phyloP scores from a whole-genome alignment of 2,888 invertebrate species.

The Tipula confusa region DNA sequence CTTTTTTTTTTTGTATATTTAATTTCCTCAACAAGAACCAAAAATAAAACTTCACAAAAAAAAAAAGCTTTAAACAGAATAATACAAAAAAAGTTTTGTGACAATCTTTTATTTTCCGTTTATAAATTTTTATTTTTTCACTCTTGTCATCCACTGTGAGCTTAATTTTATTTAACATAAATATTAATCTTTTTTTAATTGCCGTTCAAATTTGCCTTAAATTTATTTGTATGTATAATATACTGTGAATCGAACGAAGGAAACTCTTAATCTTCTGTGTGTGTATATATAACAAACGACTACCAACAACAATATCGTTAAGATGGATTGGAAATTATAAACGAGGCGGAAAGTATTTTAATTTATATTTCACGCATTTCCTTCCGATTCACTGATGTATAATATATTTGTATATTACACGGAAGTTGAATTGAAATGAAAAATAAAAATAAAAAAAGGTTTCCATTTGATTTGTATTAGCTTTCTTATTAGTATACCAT shows the following conservation, averaged over 20 bases:
- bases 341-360: not conserved
- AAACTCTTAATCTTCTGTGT: not conserved
- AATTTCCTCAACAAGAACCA: not conserved
- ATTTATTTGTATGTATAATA: not conserved
- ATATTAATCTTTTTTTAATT: conserved; percentile 25
- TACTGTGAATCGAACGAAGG: not conserved
- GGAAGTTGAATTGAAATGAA: not conserved
- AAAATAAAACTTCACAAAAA: not conserved
- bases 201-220: not conserved
- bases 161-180: conserved; percentile 20
- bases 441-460: too few species aligned
- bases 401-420: too few species aligned
- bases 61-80: not conserved
- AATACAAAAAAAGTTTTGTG: not conserved
- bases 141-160: not conserved
- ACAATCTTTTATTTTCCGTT: conserved; percentile 12
- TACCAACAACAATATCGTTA: not conserved
- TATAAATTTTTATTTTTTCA: not conserved
- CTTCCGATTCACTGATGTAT: not conserved
- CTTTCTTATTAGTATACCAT: not conserved
- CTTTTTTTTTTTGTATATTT: not conserved
- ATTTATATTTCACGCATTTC: conserved; percentile 20
- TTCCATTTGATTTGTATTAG: not conserved
- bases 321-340: conserved; percentile 14
- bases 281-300: not conserved